Conservation (phyloP, 2,113 vertebrate species). For the Myrmecobius fasciatus region DNA sequence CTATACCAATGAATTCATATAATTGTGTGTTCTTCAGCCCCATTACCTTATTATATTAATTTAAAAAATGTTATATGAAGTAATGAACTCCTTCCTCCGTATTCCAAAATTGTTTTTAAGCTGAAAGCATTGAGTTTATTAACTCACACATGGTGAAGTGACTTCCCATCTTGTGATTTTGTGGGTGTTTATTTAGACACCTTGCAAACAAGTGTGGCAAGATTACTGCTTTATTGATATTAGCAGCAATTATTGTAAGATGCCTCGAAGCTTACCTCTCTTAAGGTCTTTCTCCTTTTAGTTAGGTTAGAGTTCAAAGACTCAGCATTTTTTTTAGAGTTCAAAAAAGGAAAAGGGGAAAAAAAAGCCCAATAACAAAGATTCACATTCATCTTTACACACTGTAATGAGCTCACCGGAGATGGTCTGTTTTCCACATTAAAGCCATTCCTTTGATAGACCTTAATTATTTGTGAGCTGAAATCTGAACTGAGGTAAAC, state of each 20-base stretch:
- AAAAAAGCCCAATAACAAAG: slow-evolving; percentile 26
- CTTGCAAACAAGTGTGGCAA: slow-evolving; percentile 34
- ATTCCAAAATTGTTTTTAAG: neutral
- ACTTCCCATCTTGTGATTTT: slow-evolving; percentile 27
- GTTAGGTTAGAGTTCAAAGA: slow-evolving; percentile 49
- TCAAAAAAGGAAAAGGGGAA: slow-evolving; percentile 60
- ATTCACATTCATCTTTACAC: slow-evolving; percentile 53
- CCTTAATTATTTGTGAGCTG: slow-evolving; percentile 73
- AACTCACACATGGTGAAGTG: rapidly evolving
- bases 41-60: neutral
- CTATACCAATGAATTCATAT: neutral
- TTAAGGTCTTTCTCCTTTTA: slow-evolving; percentile 38
- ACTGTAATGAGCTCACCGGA: slow-evolving; percentile 31
- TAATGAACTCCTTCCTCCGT: rapidly evolving
- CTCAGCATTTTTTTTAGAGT: slow-evolving; percentile 2
- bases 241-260: slow-evolving; percentile 17
- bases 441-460: slow-evolving; percentile 33
- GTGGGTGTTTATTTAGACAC: slow-evolving; percentile 20
- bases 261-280: slow-evolving; percentile 23
- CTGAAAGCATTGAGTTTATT: slow-evolving; percentile 8
- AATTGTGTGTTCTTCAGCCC: neutral
- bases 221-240: neutral
- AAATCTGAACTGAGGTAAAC: slow-evolving; percentile 71
- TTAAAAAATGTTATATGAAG: neutral
- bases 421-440: slow-evolving; percentile 51